Base-by-base conservation (phyloP, 1,140 invertebrate species). In the Solen grandis region DNA sequence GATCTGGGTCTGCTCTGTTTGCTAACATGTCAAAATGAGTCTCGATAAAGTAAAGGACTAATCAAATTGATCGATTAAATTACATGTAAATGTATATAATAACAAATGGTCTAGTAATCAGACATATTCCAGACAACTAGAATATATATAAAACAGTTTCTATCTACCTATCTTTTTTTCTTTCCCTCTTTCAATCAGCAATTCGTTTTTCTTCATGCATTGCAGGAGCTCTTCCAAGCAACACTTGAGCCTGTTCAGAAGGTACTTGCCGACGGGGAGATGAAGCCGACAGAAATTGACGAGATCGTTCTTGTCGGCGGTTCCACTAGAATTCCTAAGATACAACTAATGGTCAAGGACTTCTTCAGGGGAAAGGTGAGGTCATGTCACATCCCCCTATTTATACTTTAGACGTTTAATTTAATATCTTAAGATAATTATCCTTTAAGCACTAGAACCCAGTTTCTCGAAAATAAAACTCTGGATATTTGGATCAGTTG, bases 241-340 rank as follows among this genome's bases (percentile, higher is more conserved):
- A 99, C 99, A 1, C 94, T 99, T 93, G 99, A 99, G 92, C 98
- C 99, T 2, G 98, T 99, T 4, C 81, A 92, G 73, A 91, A 90
- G 59, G 92, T 91, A 5, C 93, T 99, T 70, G 97, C 99, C 92
- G 99, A 99, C 93, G 97, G 98, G 62, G 98, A 99, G 89, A 96
- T 99, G 95, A 98, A 98, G 93, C 99, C 99, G 91, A 97, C 98
- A 87, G 98, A 99, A 88, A 97, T 99, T 68, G 96, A 99, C 93
- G 99, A 99, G 93, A 99, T 99, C 88, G 98, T 99, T 16, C 93
- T 99, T 41, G 99, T 99, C 46, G 99, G 99, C 90, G 99, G 99
- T 84, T 99, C 98, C 3, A 99, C 99, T 41, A 96, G 99, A 94
- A 99, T 99, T 88, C 99, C 99, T 36, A 99, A 99, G 92, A 96